Percentiles rank a stretch among this genome's conserved stretches.
Conservation (phyloP, 1,140 invertebrate genomes). For the Atta colombica region DNA sequence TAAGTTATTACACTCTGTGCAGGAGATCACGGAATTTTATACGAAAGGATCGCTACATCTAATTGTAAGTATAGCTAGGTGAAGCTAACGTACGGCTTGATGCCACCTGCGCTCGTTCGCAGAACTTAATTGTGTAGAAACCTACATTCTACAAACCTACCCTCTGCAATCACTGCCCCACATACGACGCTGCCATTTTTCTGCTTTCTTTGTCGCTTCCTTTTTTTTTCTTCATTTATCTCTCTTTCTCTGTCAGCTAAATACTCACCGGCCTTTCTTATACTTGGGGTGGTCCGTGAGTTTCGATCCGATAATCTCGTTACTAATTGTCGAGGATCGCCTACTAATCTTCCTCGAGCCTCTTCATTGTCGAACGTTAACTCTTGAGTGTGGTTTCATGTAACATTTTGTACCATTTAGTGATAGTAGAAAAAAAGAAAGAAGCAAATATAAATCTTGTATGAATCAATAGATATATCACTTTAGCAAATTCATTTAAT, state of each 20-base stretch:
- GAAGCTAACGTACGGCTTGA: constrained; percentile 51
- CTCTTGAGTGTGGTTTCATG: background rate
- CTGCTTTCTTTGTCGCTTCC: background rate
- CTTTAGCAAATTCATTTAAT: background rate
- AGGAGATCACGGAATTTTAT: constrained; percentile 14
- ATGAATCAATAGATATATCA: background rate
- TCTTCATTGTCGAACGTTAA: constrained; percentile 5
- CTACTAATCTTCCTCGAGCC: background rate
- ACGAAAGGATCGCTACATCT: constrained; percentile 46
- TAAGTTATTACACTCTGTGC: constrained; percentile 28
- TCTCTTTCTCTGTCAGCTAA: background rate
- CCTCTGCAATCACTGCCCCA: constrained; percentile 63
- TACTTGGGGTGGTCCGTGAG: constrained; percentile 53
- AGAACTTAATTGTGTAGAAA: constrained; percentile 62
- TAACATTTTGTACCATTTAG: constrained; percentile 10
- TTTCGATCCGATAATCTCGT: constrained; percentile 49
- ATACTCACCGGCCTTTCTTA: background rate
- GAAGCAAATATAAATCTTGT: background rate
- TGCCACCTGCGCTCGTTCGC: constrained; percentile 71
- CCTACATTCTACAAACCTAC: constrained; percentile 63
- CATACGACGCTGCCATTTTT: constrained; percentile 46
- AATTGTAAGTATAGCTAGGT: constrained; percentile 52
- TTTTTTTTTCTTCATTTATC: background rate
- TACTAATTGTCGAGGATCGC: constrained; percentile 65
- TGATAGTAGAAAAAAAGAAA: background rate